These are phyloP conservation scores for Drosophila cracens DNA, from an alignment of 2,888 invertebrate species.

Conservation along the genomic window DNA sequence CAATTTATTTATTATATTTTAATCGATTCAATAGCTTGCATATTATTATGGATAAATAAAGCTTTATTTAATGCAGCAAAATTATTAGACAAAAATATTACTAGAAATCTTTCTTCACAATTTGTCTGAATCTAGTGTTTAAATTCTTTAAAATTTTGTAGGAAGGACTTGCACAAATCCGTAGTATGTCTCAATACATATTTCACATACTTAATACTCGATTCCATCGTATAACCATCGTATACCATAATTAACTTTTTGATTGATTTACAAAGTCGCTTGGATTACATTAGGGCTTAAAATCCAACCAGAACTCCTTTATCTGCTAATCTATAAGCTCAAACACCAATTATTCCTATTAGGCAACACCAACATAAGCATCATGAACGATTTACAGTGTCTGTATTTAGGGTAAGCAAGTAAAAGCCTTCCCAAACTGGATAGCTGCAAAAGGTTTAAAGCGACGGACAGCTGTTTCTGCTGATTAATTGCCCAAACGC, in stretches of 20 bases:
- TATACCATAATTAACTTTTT: conserved; percentile 15
- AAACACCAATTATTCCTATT: conserved; percentile 12
- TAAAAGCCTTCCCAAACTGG: conserved; percentile 5
- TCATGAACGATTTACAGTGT: conserved; percentile 14
- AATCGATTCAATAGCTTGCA: neutral
- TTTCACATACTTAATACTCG: neutral
- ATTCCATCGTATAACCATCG: neutral
- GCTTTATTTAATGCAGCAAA: neutral
- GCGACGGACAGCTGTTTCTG: conserved; percentile 77
- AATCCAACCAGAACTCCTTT: conserved; percentile 15
- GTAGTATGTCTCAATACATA: neutral
- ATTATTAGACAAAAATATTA: no score
- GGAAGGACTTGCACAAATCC: neutral
- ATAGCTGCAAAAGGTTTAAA: conserved; percentile 64
- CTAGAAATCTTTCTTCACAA: neutral
- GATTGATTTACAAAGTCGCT: conserved; percentile 23
- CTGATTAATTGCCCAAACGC: conserved; percentile 80
- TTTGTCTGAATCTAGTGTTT: neutral
- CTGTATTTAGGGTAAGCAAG: conserved; percentile 30
- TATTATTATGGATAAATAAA: neutral
- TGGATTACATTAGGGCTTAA: conserved; percentile 12
- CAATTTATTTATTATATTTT: neutral
- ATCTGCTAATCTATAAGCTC: conserved; percentile 31
- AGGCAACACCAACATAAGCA: conserved; percentile 12
- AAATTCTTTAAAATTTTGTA: neutral